phyloP scores from a whole-genome alignment of 2,113 vertebrate species.

The Equus przewalskii region DNA sequence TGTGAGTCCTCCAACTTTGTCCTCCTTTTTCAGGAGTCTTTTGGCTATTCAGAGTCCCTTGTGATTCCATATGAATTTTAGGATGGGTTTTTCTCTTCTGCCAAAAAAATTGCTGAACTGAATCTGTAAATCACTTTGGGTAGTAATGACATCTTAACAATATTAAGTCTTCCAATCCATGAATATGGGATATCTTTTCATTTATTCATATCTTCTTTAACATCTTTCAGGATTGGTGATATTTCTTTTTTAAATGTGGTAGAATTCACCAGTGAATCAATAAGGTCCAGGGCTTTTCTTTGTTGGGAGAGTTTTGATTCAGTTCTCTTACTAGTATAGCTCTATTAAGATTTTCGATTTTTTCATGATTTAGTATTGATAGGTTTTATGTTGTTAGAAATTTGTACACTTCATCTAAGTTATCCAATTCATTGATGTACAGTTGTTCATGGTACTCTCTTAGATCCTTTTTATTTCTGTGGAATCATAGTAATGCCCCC shows the following conservation, averaged over 20 bases:
- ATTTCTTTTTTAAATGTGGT: neutral
- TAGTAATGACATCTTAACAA: neutral
- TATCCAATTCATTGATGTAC: neutral
- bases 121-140: neutral
- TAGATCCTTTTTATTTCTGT: neutral
- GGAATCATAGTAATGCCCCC: neutral
- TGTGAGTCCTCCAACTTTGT: neutral
- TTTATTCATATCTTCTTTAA: neutral
- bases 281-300: neutral
- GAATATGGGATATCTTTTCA: neutral
- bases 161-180: neutral
- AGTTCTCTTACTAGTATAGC: neutral
- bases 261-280: neutral
- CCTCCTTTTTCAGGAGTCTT: neutral
- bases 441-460: no score
- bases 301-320: neutral
- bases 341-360: neutral
- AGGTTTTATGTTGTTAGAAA: neutral
- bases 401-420: neutral
- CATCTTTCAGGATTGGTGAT: neutral
- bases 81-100: neutral
- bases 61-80: neutral
- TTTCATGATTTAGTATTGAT: neutral
- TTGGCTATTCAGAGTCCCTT: neutral
- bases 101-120: neutral